Conservation (phyloP, 1,140 invertebrate species). For the Formica exsecta region DNA sequence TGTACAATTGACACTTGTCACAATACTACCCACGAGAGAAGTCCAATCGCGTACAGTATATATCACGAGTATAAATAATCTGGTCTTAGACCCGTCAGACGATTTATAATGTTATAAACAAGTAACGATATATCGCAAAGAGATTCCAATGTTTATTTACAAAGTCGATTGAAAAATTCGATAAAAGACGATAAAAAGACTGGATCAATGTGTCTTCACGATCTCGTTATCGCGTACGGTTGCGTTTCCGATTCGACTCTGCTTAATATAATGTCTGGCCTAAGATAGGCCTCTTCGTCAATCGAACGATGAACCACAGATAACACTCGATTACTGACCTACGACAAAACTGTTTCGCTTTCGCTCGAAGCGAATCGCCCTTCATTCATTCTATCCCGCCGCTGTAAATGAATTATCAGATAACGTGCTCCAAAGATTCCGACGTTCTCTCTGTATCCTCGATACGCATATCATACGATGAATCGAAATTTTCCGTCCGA, state of each 20-base stretch:
- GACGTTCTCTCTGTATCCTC: conserved; percentile 22
- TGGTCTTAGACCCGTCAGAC: neutral
- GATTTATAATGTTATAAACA: neutral
- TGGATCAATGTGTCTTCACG: neutral
- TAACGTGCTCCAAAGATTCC: neutral
- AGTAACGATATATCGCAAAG: neutral
- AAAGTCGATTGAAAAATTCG: neutral
- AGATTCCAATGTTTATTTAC: neutral
- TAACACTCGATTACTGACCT: conserved; percentile 71
- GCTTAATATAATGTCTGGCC: neutral
- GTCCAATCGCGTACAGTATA: conserved; percentile 1
- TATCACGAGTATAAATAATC: conserved; percentile 18
- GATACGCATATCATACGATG: neutral
- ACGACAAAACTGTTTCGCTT: conserved; percentile 76
- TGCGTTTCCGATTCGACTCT: neutral
- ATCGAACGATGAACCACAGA: neutral
- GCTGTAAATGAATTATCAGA: conserved; percentile 41
- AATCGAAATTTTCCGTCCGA: neutral
- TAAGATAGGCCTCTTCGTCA: neutral
- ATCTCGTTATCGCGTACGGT: conserved; percentile 40
- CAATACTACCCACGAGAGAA: conserved; percentile 24
- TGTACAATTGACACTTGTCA: conserved; percentile 71
- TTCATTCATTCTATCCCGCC: conserved; percentile 66
- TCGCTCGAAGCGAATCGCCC: conserved; percentile 36
- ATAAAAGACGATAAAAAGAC: neutral